Evolutionary conservation across 1,140 invertebrate genomes (phyloP), one percentile per base, ranked within the genome.

Genomic region (Whitmania pigra): DNA sequence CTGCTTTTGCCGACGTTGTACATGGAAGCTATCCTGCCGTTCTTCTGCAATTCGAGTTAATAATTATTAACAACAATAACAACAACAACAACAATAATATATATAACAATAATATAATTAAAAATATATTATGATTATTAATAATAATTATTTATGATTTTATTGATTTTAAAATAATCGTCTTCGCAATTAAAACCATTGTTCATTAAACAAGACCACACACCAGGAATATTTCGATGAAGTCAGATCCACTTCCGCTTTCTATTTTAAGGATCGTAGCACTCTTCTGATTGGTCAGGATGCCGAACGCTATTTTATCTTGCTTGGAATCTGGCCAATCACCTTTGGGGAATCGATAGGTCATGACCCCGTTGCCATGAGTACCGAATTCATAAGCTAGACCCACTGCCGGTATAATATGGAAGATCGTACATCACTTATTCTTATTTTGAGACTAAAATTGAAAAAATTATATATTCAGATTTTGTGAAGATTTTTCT

Each of bases 161-260:
- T n/a, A 20, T 60, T 9, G 67, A 6, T 9, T 43, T 43, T 13
- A 43, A 6, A 5, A 43, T 43, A 5, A 43, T 43, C 40, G 13
- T 6, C 40, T 5, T 43, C 27, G 27, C n/a, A n/a, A n/a, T n/a
- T n/a, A n/a, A n/a, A n/a, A n/a, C n/a, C n/a, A n/a, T n/a, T n/a
- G n/a, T n/a, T n/a, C n/a, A n/a, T 22, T 63, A 7, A 18, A 11
- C 22, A 13, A 25, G 15, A 36, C 9, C 20, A 86, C 87, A 88
- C 83, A 92, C 92, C 79, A 95, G 89, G 86, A 93, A 90, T 78
- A 96, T 87, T 82, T 97, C 92, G 82, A 96, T 89, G 78, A 92
- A 96, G 81, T 96, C 93, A 78, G 92, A 89, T n/a, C 89, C 92
- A 36, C 88, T 90, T 0, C 88, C 88, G 76, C 90, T 93, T 78